Evolutionary conservation across 2,113 vertebrate species (phyloP).

Genomic region (Illadopsis cleaveri): DNA sequence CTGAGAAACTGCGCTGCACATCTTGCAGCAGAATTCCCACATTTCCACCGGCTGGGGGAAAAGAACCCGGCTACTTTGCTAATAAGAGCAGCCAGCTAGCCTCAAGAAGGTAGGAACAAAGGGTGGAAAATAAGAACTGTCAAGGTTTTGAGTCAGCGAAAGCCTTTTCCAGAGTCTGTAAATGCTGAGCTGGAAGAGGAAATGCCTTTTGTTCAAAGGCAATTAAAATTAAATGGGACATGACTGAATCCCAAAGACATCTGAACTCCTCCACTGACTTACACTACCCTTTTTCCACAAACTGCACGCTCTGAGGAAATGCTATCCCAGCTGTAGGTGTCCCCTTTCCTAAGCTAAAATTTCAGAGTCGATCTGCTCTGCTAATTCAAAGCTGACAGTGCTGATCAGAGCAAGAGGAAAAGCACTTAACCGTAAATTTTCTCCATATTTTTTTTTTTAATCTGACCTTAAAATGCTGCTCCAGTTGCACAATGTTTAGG

Average conservation of each 20-base stretch:
- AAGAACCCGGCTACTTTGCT: not conserved
- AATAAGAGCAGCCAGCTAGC: slow-evolving; percentile 16
- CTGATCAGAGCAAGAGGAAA: not conserved
- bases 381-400: not conserved
- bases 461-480: slow-evolving; percentile 36
- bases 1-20: not conserved
- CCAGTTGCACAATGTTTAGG: slow-evolving; percentile 52
- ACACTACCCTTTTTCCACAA: slow-evolving; percentile 2
- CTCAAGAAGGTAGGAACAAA: slow-evolving; percentile 22
- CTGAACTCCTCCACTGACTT: not conserved
- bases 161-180: slow-evolving; percentile 15
- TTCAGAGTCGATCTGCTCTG: not conserved
- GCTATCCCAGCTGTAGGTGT: slow-evolving; percentile 1
- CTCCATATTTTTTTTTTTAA: not conserved
- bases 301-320: not conserved
- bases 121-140: not conserved
- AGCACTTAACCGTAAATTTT: slow-evolving; percentile 1
- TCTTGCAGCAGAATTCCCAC: slow-evolving; percentile 13
- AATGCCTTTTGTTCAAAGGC: slow-evolving; percentile 57
- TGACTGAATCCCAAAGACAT: slow-evolving; percentile 23
- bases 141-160: slow-evolving; percentile 33
- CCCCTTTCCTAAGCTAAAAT: not conserved
- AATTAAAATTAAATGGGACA: slow-evolving; percentile 64
- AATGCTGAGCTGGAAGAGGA: slow-evolving; percentile 26
- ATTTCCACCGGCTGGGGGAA: not conserved